A percentile compares a stretch with the other conserved stretches of the same genome.
Evolutionary conservation across 2,888 invertebrate genomes (phyloP).

Genomic region (Drosophila mimetica): DNA sequence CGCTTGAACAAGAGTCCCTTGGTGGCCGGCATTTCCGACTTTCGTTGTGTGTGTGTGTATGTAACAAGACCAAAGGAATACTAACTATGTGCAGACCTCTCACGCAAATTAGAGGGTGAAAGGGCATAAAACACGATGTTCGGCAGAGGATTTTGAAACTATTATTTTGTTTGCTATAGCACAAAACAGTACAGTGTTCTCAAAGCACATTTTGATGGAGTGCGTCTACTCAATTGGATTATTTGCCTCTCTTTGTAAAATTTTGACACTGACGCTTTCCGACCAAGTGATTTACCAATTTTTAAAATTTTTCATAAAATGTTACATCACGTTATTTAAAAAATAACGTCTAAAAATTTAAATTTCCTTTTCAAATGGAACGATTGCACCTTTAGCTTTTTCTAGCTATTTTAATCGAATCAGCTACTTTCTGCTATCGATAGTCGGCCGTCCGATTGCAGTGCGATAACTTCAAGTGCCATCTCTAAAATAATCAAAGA

Average conservation of each 20-base stretch:
- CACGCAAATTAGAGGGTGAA: conserved; percentile 7
- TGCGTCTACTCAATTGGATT: conserved; percentile 8
- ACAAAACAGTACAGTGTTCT: conserved; percentile 1
- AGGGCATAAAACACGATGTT: neutral
- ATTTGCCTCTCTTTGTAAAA: no score
- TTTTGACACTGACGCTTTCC: no score
- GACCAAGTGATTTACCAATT: no score
- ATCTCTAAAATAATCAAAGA: conserved; percentile 13
- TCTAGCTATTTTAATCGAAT: neutral
- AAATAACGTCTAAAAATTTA: no score
- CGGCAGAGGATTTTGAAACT: conserved; percentile 16
- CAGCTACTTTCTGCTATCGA: no score
- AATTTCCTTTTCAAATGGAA: no score
- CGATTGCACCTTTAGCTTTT: no score
- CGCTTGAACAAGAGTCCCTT: conserved; percentile 56
- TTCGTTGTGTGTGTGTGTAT: neutral
- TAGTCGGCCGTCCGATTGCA: neutral
- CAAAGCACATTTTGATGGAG: conserved; percentile 28
- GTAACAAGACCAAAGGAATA: neutral
- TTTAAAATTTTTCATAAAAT: no score
- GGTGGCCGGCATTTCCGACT: conserved; percentile 58
- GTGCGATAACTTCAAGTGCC: neutral
- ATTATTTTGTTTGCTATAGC: neutral
- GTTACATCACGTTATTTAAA: no score
- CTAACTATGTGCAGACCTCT: neutral